Base-by-base conservation (phyloP, 2,888 invertebrate species). In the Smittia aterrima region DNA sequence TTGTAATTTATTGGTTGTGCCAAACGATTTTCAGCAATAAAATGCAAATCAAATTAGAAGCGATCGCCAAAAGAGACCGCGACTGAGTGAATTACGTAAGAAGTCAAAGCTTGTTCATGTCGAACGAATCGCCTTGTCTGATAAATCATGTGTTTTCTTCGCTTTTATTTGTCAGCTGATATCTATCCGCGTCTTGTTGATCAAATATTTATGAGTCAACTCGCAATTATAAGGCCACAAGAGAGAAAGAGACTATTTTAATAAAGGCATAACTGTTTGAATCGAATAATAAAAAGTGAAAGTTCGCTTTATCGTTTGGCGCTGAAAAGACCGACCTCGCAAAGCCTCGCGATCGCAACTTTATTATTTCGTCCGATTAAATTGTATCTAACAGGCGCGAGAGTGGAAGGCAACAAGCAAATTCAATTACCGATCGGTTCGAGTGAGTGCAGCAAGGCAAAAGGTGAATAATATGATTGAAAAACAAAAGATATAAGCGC, bases 401-500 rank as follows among this genome's bases (percentile, higher is more conserved):
- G 16, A 16, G 47, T 16, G 32, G 16, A 47, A 11, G 47, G n/a
- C 47, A 16, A 47, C 47, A 47, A 47, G n/a, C 58, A 58, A n/a
- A 58, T 58, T 58, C 58, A 58, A 58, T 58, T 58, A 58, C 58
- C n/a, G 20, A 20, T 58, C 22, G 20, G 16, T 20, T 18, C 58
- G 58, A 58, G 16, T 20, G 58, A 58, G 58, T 58, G 67, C 67
- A 18, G 38, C 27, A 20, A 18, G 18, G 66, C 24, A 22, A 66
- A 40, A 67, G 67, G 67, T 67, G 67, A 67, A 67, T 67, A 67
- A 67, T 67, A 40, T 67, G 67, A 67, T 67, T 67, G 67, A 67
- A 67, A 67, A 67, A 67, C 22, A 22, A 47, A 25, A 27, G 67
- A 41, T 38, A 67, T 41, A 67, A 40, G n/a, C 18, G 24, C 47